These are phyloP conservation scores for Cartodere bifasciata DNA, from an alignment of 2,888 invertebrate genomes.

Conservation along the genomic window DNA sequence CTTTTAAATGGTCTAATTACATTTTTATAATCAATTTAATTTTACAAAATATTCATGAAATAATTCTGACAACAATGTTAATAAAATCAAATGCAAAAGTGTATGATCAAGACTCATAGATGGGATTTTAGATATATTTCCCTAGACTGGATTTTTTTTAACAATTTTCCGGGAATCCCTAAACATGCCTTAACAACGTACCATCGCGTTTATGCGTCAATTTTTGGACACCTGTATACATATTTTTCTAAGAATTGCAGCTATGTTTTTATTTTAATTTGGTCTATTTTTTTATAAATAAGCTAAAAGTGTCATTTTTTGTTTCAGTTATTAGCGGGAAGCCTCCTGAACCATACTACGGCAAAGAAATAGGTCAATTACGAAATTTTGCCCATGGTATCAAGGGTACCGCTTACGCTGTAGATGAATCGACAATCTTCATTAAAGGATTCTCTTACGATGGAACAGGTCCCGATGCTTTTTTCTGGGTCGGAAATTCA, in stretches of 20 bases:
- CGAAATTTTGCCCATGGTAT: constrained; percentile 67
- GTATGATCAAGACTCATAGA: no score
- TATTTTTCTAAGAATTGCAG: constrained; percentile 1
- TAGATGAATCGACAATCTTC: constrained; percentile 79
- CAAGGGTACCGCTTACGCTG: constrained; percentile 71
- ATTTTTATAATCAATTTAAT: no score
- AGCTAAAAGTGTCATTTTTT: constrained; percentile 7
- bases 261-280: neutral
- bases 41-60: no score
- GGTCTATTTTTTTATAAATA: no score
- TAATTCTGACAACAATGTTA: no score
- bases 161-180: no score
- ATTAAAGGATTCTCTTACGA: constrained; percentile 81
- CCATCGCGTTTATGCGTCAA: no score
- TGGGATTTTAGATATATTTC: no score
- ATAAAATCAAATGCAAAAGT: no score
- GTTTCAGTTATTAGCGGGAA: constrained; percentile 25
- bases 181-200: no score
- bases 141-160: no score
- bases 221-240: neutral
- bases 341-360: constrained; percentile 57
- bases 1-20: no score
- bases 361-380: constrained; percentile 61
- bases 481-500: constrained; percentile 82
- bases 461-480: constrained; percentile 77